Evolutionary conservation across 2,797 vertebrate species (phyloP), one percentile per base, ranked within the genome.

Genomic region (Rhynchotus rufescens): DNA sequence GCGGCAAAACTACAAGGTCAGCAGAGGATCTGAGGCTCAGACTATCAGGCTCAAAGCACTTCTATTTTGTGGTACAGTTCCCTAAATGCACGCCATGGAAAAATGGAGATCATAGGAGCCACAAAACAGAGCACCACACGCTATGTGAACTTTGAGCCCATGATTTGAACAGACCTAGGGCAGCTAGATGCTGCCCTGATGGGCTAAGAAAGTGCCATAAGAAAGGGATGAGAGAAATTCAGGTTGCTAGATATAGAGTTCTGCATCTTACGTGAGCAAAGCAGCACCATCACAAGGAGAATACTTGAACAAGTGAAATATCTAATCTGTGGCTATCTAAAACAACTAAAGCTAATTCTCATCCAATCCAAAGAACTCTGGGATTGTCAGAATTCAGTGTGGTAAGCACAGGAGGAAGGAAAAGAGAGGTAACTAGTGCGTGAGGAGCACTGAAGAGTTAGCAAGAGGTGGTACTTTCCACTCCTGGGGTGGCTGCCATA

Each of bases 51-150:
- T 36, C 54, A 20, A 30, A n/a, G 54, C 30, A 56, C 10, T 68
- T 42, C 44, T n/a, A 2, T 10, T 72, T 89, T 66, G 38, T 67
- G 34, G 16, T 69, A 76, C 20, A 4, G 16, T 15, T 67, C 8
- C 38, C 44, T 40, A 60, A 86, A 61, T 4, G 45, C 23, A 26
- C 4, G 10, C 15, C 30, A 12, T 8, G 20, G 44, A 64, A 81
- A 89, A 81, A 0, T 30, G 42, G 36, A 69, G 67, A 2, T 10
- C 4, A 3, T 5, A 62, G 42, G 23, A 83, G 15, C 30, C 21
- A 28, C 8, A 12, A 44, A 69, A 15, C 5, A 38, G 34, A 23
- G 47, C 0, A 0, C 7, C 0, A 0, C 6, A 47, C 20, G 34
- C 34, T 17, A 36, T 25, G 26, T 26, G 66, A 76, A 64, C 28